Conservation (phyloP, 64 coral and sea anemone genomes). For the Porites lutea region DNA sequence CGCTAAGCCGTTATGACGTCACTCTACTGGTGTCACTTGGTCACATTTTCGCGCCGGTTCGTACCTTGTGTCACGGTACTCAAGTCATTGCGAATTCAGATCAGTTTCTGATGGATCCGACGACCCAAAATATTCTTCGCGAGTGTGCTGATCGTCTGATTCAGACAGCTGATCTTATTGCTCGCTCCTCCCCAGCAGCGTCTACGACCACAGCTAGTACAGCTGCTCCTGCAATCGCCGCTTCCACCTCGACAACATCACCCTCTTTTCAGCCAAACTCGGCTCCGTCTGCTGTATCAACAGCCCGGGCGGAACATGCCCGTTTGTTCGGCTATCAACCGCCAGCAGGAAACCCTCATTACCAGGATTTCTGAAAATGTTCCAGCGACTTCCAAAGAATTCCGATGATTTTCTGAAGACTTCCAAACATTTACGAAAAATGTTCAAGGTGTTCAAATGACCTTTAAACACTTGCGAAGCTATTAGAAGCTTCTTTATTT, state of each 20-base stretch:
- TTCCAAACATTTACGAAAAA: too few species aligned
- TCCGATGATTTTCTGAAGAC: too few species aligned
- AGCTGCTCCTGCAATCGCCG: conserved; percentile 14
- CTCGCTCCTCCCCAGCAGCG: not conserved
- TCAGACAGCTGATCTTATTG: conserved; percentile 37
- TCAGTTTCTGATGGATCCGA: conserved; percentile 13
- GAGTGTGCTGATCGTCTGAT: conserved; percentile 39
- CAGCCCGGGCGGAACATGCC: conserved; percentile 26
- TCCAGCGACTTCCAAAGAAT: too few species aligned
- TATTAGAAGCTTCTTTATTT: too few species aligned
- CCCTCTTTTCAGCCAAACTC: conserved; percentile 9
- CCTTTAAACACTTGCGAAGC: too few species aligned
- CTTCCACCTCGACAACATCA: conserved; percentile 4
- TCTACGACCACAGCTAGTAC: not conserved
- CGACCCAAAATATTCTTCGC: conserved; percentile 16
- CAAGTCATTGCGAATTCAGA: too few species aligned
- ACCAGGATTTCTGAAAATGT: too few species aligned
- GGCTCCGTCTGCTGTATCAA: conserved; percentile 15
- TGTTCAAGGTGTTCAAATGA: too few species aligned
- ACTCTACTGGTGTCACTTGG: too few species aligned
- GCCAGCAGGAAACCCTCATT: conserved; percentile 38
- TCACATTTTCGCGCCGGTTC: conserved; percentile 3
- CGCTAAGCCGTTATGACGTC: too few species aligned
- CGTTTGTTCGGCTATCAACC: conserved; percentile 50
- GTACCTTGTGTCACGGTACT: not conserved